Evolutionary conservation across 2,797 vertebrate genomes (phyloP), one percentile per base, ranked within the genome.

Genomic region (Propithecus perrieri): DNA sequence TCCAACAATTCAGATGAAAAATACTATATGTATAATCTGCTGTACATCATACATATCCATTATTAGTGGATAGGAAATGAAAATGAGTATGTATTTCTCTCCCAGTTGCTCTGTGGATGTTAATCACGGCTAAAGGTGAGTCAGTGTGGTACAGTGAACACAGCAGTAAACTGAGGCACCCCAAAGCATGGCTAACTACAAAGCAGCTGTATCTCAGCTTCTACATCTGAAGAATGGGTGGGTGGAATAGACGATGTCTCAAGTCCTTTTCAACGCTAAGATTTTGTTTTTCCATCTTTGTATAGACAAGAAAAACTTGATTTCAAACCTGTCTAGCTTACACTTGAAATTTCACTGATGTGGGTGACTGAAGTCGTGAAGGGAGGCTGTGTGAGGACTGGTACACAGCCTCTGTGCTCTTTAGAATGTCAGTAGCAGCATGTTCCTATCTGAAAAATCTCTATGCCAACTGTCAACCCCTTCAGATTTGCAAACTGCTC

Each of bases 1-100:
- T 53, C n/a, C 95, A 89, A 61, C 11, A 96, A 71, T 79, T 87
- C 57, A 72, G 75, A 92, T 35, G 78, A 90, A 93, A 89, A 79
- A 72, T 72, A 48, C 17, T 17, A 5, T 10, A 2, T 10, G 5
- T 35, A 17, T 43, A 92, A 59, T 84, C 57, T 79, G 30, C 14
- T 78, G 30, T 20, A 5, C 9, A 55, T 74, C 38, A 65, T 78
- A 38, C 15, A 48, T 59, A 48, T 63, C 38, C 7, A 30, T 35
- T 91, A 57, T 75, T 67, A 91, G 65, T 67, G 18, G 57, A 18
- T 57, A 78, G n/a, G n/a, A 76, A 84, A 74, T 9, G 50, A 61
- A 95, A 81, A 57, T 11, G 71, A 81, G 26, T 35, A 22, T n/a
- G 33, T 5, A 15, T 90, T 76, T 61, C 84, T 93, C 50, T 41